Base-by-base conservation (phyloP, 2,888 invertebrate genomes). In the Tenthredo scrophulariae region DNA sequence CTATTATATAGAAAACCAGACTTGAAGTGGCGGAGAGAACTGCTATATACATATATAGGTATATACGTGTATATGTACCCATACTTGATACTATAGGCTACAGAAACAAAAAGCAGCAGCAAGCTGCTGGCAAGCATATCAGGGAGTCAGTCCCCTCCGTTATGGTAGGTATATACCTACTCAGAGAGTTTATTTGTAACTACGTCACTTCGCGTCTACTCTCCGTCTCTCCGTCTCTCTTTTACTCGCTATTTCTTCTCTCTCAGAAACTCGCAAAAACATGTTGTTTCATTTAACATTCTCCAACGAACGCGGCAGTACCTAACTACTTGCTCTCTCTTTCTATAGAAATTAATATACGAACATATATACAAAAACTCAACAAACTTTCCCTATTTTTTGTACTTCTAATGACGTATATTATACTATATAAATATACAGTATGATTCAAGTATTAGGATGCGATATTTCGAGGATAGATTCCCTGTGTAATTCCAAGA, bases 101-200 rank as follows among this genome's bases (percentile, higher is more conserved):
- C n/a, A 54, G 54, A n/a, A 22, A 74, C 72, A 74, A 74, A 40
- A 74, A 74, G 22, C 13, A 43, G 37, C 33, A 70, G 26, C 70
- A 70, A 29, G 33, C 70, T 70, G 70, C 37, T 33, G 70, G 43
- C 40, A 43, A 18, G 72, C 33, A 6, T 54, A 54, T 67, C 67
- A 13, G 67, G 67, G 67, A 67, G 67, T 67, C 9, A 26, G 7
- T 43, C n/a, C 72, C 72, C 72, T 7, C 72, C 22, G 72, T 37
- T 43, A 74, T 43, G 72, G 72, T 43, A 46, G 46, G 46, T 62
- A 62, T 62, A 62, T 62, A 62, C 62, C 22, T 62, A 62, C 62
- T 62, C 62, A 26, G 62, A 26, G 72, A 74, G 72, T 74, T 74
- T 74, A 74, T 74, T 74, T 43, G 72, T 74, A 74, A 74, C 72